Evolutionary conservation across 30 jellyfish, hydroid and myxozoan genomes (phyloP), one percentile per base, ranked within the genome.

Genomic region (Aurelia sp.): DNA sequence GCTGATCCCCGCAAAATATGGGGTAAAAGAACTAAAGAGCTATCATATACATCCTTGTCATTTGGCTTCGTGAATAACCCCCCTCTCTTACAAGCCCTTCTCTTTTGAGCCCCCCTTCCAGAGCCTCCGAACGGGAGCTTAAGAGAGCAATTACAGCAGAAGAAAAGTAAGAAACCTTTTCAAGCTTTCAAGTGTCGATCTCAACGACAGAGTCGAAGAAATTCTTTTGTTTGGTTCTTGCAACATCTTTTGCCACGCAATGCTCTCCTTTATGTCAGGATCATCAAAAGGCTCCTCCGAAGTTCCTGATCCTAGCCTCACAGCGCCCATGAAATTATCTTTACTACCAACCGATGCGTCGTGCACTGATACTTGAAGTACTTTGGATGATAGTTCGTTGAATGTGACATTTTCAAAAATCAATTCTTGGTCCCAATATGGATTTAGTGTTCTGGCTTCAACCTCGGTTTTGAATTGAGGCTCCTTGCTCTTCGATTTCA

Each of bases 221-320:
- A 40, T 47, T 10, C 87, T 55, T 41, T 85, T 74, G 40, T 81
- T 80, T 35, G 99, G 99, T 40, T 90, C 88, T 40, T 90, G 80
- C 30, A 95, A 63, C 98, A 95, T 72, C 63, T 72, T 74, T 66
- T 95, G 94, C 99, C 99, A 95, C 19, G 84, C 86, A 44, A 68
- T 74, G 48, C 89, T 65, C 41, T 95, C 99, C 22, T 78, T 91
- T 38, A 83, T 91, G 63, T 86, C 84, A 2, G 99, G 83, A 70
- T 95, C 99, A 73, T 95, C 95, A 30, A 68, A 72, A 33, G 76
- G 86, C 53, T 72, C 91, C 41, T 85, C 93, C 20, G 86, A 67
- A 18, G 76, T 63, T 41, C 99, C 99, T 7, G 59, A 31, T 17
- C 99, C 99, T 13, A 95, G 79, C 35, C 99, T 72, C 41, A 76